Percentiles rank a stretch among this genome's conserved stretches.
Evolutionary conservation across 2,888 invertebrate species (phyloP).

Genomic region (Encarsia formosa): DNA sequence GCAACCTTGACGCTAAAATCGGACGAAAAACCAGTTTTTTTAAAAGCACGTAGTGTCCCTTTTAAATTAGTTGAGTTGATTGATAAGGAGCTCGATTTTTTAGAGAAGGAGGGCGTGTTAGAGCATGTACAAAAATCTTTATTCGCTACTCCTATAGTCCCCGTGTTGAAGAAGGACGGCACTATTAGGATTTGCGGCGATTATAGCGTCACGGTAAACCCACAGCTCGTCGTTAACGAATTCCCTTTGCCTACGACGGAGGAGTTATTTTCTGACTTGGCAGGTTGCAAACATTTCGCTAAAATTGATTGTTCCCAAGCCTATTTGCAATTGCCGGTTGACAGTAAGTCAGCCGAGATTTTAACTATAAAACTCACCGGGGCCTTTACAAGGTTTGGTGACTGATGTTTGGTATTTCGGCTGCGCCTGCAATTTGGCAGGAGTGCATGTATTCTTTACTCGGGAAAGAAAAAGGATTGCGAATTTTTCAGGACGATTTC

Average conservation of each 20-base stretch:
- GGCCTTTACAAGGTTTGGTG: background rate
- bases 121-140: conserved; percentile 30
- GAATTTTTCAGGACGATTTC: background rate
- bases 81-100: conserved; percentile 14
- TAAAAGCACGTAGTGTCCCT: background rate
- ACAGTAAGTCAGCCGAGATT: background rate
- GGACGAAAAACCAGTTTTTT: background rate
- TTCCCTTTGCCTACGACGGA: conserved; percentile 33
- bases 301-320: conserved; percentile 33
- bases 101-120: conserved; percentile 28
- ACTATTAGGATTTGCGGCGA: background rate
- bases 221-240: conserved; percentile 30
- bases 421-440: conserved; percentile 3
- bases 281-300: conserved; percentile 32
- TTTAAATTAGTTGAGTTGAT: background rate
- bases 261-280: conserved; percentile 32
- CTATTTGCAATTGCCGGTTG: conserved; percentile 23
- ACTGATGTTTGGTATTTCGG: background rate
- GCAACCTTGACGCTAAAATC: background rate
- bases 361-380: conserved; percentile 19
- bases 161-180: background rate
- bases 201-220: conserved; percentile 35
- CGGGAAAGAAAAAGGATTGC: background rate
- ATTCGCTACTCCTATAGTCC: conserved; percentile 35
- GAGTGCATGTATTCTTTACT: background rate